Evolutionary conservation across 2,888 invertebrate genomes (phyloP).

Genomic region (Agrotis puta): DNA sequence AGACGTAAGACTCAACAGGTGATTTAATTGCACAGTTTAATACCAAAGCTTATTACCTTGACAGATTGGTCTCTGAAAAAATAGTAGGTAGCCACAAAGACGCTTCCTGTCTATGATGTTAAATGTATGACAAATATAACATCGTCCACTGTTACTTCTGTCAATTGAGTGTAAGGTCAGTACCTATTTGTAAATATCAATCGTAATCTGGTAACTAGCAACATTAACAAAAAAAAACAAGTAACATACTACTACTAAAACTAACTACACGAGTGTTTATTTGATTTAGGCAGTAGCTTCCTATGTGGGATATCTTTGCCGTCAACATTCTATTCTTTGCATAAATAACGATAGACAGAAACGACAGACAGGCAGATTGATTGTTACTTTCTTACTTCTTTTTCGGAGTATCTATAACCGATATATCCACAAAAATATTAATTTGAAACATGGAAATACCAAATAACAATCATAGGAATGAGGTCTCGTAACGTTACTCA

Average conservation of each 20-base stretch:
- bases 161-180: constrained; percentile 82
- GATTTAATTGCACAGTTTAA: constrained; percentile 34
- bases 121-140: constrained; percentile 81
- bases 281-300: constrained; percentile 14
- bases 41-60: constrained; percentile 76
- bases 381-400: constrained; percentile 25
- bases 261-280: not conserved
- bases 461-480: constrained; percentile 41
- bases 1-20: not conserved
- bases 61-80: constrained; percentile 74
- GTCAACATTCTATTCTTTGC: not conserved
- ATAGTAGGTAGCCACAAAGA: constrained; percentile 68
- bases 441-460: constrained; percentile 47
- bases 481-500: constrained; percentile 60
- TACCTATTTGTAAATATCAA: constrained; percentile 56
- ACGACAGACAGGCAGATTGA: not conserved
- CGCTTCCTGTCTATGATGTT: constrained; percentile 85
- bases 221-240: constrained; percentile 22
- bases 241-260: too few species aligned
- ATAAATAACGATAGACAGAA: not conserved
- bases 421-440: constrained; percentile 46
- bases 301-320: constrained; percentile 6
- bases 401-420: constrained; percentile 45
- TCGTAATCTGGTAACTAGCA: constrained; percentile 42
- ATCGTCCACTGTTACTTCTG: constrained; percentile 74